Base-by-base conservation (phyloP, 2,888 invertebrate species). In the Ennomos erosarius region DNA sequence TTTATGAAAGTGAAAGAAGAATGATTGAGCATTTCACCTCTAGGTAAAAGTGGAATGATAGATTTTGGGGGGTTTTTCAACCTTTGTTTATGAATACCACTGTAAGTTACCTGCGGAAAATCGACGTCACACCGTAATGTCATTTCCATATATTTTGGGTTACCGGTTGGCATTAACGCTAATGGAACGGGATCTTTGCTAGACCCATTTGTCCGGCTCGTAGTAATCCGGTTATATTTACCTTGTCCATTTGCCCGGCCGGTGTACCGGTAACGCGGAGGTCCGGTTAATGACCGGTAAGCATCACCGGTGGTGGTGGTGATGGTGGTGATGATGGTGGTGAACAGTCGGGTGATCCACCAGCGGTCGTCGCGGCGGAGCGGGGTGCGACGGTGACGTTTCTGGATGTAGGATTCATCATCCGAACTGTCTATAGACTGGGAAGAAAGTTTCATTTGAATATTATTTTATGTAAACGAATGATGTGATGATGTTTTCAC, bases 381-480 rank as follows among this genome's bases (percentile, higher is more conserved):
- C 64, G 57, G 5, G 63, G 49, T 56, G 73, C 69, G 2, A 69
- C 68, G 1, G 76, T 80, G 26, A 26, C 26, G 26, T 45, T 75
- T 74, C 33, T 74, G 81, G 0, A 75, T 34, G 75, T 84, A 88
- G 6, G 74, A 63, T 59, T 92, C 92, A 64, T 90, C 91, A 51
- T 90, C 90, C 0, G 90, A 89, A 54, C 90, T 87, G 65, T 90
- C 90, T 57, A 86, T 64, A 13, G 82, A 62, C 90, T 91, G 83
- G 9, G 46, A 56, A 42, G 59, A 47, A 43, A n/a, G 5, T 10
- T 16, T 33, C 34, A 46, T n/a, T n/a, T n/a, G n/a, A n/a, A n/a
- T n/a, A n/a, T n/a, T n/a, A n/a, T 47, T 40, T 12, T n/a, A 16
- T 42, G 26, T 26, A 6, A 6, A 6, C 6, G 26, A 26, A 0